Evolutionary conservation across 2,888 invertebrate genomes (phyloP).

Genomic region (Pristionchus maxplancki): DNA sequence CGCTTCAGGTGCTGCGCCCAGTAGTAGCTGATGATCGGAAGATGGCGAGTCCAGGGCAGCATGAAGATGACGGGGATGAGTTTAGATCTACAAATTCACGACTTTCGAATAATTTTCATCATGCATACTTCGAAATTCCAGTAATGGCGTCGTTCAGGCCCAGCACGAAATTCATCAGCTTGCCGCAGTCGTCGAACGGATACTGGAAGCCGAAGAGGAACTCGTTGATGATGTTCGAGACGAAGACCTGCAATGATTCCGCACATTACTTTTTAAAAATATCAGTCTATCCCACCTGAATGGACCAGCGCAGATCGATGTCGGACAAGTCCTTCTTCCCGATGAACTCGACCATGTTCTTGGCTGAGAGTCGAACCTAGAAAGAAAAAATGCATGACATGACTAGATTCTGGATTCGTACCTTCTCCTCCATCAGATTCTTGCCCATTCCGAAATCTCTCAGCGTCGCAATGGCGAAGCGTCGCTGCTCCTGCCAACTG

Average conservation of each 20-base stretch:
- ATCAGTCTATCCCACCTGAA: not conserved
- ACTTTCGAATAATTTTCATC: too few relatives aligned
- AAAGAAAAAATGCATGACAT: not conserved
- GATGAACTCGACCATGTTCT: not conserved
- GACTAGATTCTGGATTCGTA: too few relatives aligned
- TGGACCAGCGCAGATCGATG: not conserved
- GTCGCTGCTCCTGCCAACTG: not conserved
- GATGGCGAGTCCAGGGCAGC: not conserved
- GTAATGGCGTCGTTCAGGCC: not conserved
- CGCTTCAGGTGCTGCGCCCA: not conserved
- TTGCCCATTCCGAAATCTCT: conserved; percentile 47
- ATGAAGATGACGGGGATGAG: not conserved
- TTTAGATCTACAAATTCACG: not conserved
- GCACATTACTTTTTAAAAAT: not conserved
- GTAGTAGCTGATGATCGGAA: not conserved
- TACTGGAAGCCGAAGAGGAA: not conserved
- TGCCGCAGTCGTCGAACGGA: not conserved
- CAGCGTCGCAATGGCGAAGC: conserved; percentile 15
- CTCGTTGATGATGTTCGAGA: conserved; percentile 24
- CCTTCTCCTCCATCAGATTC: conserved; percentile 48
- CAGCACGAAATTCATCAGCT: not conserved
- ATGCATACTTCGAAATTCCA: not conserved
- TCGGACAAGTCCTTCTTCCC: not conserved
- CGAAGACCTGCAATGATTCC: not conserved
- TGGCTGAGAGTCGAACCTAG: not conserved